Base-by-base conservation (phyloP, 2,797 vertebrate genomes). In the Lacerta agilis region DNA sequence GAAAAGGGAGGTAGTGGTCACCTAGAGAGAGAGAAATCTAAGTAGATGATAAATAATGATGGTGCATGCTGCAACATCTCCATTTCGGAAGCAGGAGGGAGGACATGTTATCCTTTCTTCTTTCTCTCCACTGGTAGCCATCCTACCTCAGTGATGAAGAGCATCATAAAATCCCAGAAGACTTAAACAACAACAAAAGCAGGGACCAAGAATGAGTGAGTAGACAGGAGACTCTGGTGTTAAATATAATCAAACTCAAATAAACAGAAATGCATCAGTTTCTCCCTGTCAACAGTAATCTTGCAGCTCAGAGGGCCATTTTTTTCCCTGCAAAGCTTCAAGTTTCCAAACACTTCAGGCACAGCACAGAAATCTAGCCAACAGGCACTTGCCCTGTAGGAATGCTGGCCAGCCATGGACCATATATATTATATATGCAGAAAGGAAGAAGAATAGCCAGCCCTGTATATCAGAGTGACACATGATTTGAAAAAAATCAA, bases 401-500 rank as follows among this genome's bases (percentile, higher is more conserved):
- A 0, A 94, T 94, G 82, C 36, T 91, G 87, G 85, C 73, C 88
- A 90, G 85, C 85, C 82, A 77, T 45, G 69, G 83, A 89, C 85
- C 88, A 80, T 15, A 0, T 83, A 45, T 86, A 95, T 85, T 87
- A 82, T 88, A 83, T 79, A 88, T 78, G 78, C 73, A 79, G 88
- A 69, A 88, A 85, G 88, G 81, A 92, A 58, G 80, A 91, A 93
- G 88, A 89, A 76, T 85, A 94, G 86, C 84, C 72, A 88, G 86
- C 38, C 90, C 87, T 75, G 78, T 90, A 89, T 90, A 82, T 82
- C 92, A 93, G 86, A 79, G n/a, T 92, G 88, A 85, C 87, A 94
- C 10, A 69, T 95, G 94, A 95, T 90, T 94, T 90, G 86, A 91
- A 90, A 94, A 94, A 93, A 41, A 93, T 93, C 91, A 94, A 94